Percentiles rank a stretch among this genome's conserved stretches.
Evolutionary conservation across 2,113 vertebrate species (phyloP).

Genomic region (Motacilla tschutschensis): DNA sequence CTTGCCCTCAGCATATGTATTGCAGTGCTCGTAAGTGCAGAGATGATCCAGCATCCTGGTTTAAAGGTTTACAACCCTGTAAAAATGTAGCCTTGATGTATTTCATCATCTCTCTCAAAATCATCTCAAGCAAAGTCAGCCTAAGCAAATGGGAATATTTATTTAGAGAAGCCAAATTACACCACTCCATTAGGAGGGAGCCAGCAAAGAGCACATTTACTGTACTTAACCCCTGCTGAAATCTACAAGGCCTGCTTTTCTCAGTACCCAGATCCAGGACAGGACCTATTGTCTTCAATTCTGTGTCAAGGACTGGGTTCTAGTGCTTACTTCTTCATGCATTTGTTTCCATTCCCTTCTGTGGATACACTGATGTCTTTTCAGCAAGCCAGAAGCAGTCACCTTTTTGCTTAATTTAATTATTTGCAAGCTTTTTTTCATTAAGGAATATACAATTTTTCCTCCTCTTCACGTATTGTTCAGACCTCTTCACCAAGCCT

Average conservation of each 20-base stretch:
- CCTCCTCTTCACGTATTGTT: neutral
- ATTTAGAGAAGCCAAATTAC: neutral
- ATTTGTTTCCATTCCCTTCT: neutral
- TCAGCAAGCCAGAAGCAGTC: neutral
- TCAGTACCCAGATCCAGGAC: accelerated
- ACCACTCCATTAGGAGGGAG: neutral
- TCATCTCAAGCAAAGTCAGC: neutral
- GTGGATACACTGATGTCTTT: neutral
- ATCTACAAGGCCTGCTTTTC: neutral
- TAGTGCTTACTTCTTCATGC: neutral
- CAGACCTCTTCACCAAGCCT: neutral
- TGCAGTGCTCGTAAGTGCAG: neutral
- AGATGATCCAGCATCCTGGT: neutral
- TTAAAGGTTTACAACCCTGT: neutral
- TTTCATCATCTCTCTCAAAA: neutral
- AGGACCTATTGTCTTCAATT: neutral
- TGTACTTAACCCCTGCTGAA: neutral
- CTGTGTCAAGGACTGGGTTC: neutral
- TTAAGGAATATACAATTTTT: neutral
- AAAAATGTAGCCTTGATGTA: neutral
- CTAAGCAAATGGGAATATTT: neutral
- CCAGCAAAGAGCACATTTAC: neutral
- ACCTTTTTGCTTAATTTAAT: neutral
- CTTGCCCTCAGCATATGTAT: neutral
- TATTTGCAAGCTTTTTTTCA: neutral